Evolutionary conservation across 2,113 vertebrate genomes (phyloP).

Genomic region (Rallus limicola): DNA sequence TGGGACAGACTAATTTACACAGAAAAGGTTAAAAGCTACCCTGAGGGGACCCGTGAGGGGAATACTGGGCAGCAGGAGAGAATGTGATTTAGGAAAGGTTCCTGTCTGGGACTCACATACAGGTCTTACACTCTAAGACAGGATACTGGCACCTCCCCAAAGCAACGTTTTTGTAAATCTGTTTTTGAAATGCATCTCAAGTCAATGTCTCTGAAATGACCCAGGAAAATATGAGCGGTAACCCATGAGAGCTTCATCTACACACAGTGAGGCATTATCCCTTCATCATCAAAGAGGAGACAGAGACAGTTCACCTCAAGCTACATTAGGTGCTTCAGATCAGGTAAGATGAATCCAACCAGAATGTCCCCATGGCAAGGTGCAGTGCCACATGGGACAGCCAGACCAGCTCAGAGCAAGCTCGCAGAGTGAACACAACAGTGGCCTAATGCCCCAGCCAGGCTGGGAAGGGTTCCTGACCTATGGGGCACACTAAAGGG

Average conservation of each 20-base stretch:
- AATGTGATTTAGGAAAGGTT: background rate
- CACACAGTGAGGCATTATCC: background rate
- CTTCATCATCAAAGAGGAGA: background rate
- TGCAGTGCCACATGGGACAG: background rate
- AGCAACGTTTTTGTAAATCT: background rate
- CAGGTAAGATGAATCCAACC: background rate
- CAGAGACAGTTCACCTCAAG: background rate
- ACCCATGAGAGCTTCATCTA: background rate
- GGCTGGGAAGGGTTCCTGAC: background rate
- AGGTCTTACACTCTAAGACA: background rate
- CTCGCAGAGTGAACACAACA: background rate
- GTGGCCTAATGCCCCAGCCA: background rate
- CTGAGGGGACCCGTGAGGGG: background rate
- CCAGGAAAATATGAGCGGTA: background rate
- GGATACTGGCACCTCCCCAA: background rate
- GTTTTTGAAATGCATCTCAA: background rate
- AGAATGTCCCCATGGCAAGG: background rate
- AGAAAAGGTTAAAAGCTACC: background rate
- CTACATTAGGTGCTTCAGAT: background rate
- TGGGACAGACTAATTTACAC: background rate
- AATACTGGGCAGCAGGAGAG: background rate
- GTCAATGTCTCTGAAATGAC: background rate
- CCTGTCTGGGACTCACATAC: background rate
- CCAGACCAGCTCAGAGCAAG: background rate
- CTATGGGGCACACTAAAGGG: background rate